Evolutionary conservation across 2,888 invertebrate genomes (phyloP).

Genomic region (Horisme vitalbata): DNA sequence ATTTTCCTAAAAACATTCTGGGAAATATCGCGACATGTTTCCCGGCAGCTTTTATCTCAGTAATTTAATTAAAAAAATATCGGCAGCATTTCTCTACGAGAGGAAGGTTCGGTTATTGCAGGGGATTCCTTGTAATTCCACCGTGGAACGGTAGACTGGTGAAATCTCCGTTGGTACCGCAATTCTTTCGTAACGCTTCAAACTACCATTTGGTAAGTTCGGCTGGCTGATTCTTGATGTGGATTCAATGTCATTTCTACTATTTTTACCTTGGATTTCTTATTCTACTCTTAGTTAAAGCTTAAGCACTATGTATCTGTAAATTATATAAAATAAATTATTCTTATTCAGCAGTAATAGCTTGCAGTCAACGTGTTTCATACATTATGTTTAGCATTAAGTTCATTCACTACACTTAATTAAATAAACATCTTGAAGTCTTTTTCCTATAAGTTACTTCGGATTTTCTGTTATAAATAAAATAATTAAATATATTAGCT

Average conservation of each 20-base stretch:
- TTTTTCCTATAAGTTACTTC: no score
- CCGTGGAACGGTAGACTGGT: slow-evolving; percentile 33
- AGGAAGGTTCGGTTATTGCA: slow-evolving; percentile 56
- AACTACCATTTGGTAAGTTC: slow-evolving; percentile 12
- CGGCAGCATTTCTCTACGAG: slow-evolving; percentile 50
- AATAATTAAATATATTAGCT: no score
- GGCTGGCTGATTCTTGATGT: slow-evolving; percentile 1
- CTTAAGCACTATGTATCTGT: no score
- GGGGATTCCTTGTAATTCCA: slow-evolving; percentile 47
- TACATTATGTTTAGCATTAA: no score
- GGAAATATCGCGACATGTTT: slow-evolving; percentile 38
- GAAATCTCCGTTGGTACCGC: slow-evolving; percentile 47
- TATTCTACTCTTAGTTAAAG: no score
- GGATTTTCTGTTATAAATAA: no score
- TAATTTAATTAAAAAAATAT: slow-evolving; percentile 63
- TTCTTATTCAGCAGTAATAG: no score
- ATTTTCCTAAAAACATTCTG: slow-evolving; percentile 30
- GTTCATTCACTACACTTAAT: no score
- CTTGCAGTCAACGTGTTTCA: no score
- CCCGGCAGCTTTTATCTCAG: slow-evolving; percentile 36
- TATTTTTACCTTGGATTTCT: no score
- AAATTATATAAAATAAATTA: no score
- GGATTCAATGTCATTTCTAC: not conserved
- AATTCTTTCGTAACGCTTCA: slow-evolving; percentile 46
- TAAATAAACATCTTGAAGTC: no score